These are phyloP conservation scores for Stenopsyche tienmushanensis DNA, from an alignment of 1,140 invertebrate genomes.

Conservation along the genomic window DNA sequence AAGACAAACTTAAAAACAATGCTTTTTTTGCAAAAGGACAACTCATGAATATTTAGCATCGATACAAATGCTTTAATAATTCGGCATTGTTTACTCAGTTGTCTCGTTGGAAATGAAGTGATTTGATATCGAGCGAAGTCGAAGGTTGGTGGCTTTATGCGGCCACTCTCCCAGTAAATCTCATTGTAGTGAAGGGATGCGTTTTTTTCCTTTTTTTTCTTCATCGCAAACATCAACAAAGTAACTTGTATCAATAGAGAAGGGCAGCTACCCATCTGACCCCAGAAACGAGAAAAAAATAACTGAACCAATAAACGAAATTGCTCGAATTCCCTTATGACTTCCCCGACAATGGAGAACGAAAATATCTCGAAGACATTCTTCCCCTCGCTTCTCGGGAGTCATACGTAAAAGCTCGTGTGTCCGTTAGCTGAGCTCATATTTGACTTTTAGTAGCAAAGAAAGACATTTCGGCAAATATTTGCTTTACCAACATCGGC, in stretches of 20 bases:
- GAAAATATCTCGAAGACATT: slow-evolving; percentile 29
- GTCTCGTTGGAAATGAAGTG: too few relatives aligned
- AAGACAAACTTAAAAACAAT: too few relatives aligned
- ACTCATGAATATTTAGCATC: too few relatives aligned
- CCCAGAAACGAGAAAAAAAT: slow-evolving; percentile 8
- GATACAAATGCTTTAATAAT: too few relatives aligned
- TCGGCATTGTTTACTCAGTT: too few relatives aligned
- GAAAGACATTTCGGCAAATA: slow-evolving; percentile 33
- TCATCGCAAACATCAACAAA: background rate
- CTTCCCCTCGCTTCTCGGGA: background rate
- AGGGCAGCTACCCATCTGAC: background rate
- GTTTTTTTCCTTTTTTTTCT: background rate
- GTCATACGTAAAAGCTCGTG: background rate
- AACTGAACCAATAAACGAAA: slow-evolving; percentile 38
- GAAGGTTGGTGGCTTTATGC: too few relatives aligned
- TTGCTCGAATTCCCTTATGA: slow-evolving; percentile 31
- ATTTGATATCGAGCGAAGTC: too few relatives aligned
- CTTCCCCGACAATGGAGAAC: slow-evolving; percentile 14
- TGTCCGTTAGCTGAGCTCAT: slow-evolving; percentile 28
- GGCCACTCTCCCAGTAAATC: background rate
- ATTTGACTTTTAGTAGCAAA: slow-evolving; percentile 33
- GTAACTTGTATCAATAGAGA: slow-evolving; percentile 12
- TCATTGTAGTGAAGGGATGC: background rate
- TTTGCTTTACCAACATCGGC: slow-evolving; percentile 16
- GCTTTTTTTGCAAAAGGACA: too few relatives aligned